Evolutionary conservation across 2,113 vertebrate genomes (phyloP).

Genomic region (Alethe castanea): DNA sequence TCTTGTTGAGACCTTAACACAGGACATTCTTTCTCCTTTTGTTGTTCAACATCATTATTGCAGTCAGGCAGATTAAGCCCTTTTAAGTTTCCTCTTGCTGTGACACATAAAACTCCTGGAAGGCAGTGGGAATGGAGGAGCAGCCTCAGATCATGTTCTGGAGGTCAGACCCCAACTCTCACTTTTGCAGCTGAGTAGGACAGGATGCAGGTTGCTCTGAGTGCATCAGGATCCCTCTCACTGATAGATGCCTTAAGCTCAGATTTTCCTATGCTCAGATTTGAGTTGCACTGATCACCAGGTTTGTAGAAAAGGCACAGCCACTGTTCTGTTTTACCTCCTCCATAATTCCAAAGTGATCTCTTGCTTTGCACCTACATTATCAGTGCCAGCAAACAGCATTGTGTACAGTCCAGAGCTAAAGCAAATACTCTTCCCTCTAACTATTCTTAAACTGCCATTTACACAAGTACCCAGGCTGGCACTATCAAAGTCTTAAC

Average conservation of each 20-base stretch:
- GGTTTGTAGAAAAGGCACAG: not conserved
- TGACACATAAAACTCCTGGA: not conserved
- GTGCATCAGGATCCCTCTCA: not conserved
- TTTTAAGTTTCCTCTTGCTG: not conserved
- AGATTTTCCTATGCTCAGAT: not conserved
- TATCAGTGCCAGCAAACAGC: not conserved
- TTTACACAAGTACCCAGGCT: not conserved
- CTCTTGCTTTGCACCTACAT: not conserved
- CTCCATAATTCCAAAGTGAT: not conserved
- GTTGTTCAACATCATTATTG: not conserved
- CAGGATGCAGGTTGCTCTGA: not conserved
- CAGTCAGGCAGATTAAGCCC: not conserved
- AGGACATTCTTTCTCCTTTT: not conserved
- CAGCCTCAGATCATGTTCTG: not conserved
- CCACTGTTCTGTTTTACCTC: not conserved
- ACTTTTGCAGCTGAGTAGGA: not conserved
- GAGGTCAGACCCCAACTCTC: not conserved
- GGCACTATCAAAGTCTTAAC: not conserved
- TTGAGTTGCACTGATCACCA: not conserved
- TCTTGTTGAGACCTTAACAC: not conserved
- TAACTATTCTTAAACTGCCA: not conserved
- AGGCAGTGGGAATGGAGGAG: not conserved
- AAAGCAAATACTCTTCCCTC: not conserved
- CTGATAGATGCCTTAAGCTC: not conserved
- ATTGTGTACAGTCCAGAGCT: not conserved